A percentile compares a stretch with the other conserved stretches of the same genome.
Conservation (phyloP, 2,113 vertebrate genomes). For the Atherinomorus stipes region DNA sequence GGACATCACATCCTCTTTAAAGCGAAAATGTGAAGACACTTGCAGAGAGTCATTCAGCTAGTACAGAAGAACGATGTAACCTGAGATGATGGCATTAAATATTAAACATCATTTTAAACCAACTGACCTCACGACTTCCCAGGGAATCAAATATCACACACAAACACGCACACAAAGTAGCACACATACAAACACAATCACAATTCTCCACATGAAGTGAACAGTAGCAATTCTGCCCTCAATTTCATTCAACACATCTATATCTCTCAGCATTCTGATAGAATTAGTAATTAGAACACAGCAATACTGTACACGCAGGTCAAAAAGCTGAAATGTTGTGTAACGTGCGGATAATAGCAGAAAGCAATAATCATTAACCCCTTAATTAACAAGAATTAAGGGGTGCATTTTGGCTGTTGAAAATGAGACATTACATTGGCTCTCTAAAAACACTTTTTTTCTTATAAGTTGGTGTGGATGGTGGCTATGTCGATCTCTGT, state of each 20-base stretch:
- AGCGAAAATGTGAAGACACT: slow-evolving; percentile 24
- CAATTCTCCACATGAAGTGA: neutral
- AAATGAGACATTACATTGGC: too few species aligned
- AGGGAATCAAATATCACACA: slow-evolving; percentile 49
- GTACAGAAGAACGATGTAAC: slow-evolving; percentile 43
- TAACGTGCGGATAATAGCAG: neutral
- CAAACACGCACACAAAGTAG: neutral
- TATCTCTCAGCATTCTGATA: neutral
- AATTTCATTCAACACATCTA: neutral
- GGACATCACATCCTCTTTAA: slow-evolving; percentile 36
- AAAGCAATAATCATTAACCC: neutral
- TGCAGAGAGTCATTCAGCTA: slow-evolving; percentile 41
- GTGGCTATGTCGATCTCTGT: too few species aligned
- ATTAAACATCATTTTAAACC: slow-evolving; percentile 59
- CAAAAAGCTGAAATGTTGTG: neutral
- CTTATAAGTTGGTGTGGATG: too few species aligned
- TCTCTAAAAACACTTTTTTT: too few species aligned
- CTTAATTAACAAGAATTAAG: too few species aligned
- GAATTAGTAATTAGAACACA: neutral
- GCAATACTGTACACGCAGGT: neutral
- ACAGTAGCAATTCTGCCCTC: neutral
- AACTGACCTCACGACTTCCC: slow-evolving; percentile 29
- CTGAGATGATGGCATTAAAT: slow-evolving; percentile 53
- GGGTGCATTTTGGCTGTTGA: too few species aligned
- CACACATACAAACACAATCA: neutral